phyloP scores from a whole-genome alignment of 2,888 invertebrate species.

The Pseudoips prasinana region DNA sequence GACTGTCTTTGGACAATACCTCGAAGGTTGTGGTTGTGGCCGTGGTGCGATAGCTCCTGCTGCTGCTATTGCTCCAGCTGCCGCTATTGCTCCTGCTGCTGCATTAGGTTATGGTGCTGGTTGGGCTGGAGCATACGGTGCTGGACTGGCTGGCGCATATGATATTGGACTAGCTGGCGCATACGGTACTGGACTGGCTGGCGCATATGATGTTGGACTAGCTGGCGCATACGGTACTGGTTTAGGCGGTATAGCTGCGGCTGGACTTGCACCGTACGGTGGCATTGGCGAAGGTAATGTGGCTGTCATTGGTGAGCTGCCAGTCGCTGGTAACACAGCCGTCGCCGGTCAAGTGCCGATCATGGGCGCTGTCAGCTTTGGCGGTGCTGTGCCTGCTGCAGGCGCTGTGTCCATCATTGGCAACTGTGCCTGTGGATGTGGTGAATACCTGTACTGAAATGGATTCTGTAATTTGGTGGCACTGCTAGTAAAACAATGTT shows the following conservation, averaged over 20 bases:
- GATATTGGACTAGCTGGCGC: no score
- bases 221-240: no score
- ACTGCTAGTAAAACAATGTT: no score
- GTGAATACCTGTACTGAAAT: neutral
- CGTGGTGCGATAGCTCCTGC: neutral
- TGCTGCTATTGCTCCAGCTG: neutral
- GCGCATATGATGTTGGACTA: neutral
- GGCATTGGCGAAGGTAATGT: no score
- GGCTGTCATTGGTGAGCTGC: no score
- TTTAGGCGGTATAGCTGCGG: slow-evolving; percentile 22
- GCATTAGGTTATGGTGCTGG: slow-evolving; percentile 1
- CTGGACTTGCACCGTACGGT: slow-evolving; percentile 26
- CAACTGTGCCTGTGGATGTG: slow-evolving; percentile 31
- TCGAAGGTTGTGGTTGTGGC: slow-evolving; percentile 1
- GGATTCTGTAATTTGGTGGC: no score
- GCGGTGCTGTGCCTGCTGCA: slow-evolving; percentile 28
- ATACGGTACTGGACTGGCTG: no score
- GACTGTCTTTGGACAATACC: slow-evolving; percentile 8
- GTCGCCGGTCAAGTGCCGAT: slow-evolving; percentile 39
- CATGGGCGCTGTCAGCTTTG: slow-evolving; percentile 35
- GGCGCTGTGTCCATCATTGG: slow-evolving; percentile 33
- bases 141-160: neutral
- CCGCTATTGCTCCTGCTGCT: neutral
- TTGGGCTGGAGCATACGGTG: neutral
- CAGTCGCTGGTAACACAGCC: no score